Percentiles rank a stretch among this genome's conserved stretches.
These are phyloP conservation scores for Nesometra sesokonis DNA, from an alignment of 35 echinoderm and acorn worm species.

Conservation along the genomic window DNA sequence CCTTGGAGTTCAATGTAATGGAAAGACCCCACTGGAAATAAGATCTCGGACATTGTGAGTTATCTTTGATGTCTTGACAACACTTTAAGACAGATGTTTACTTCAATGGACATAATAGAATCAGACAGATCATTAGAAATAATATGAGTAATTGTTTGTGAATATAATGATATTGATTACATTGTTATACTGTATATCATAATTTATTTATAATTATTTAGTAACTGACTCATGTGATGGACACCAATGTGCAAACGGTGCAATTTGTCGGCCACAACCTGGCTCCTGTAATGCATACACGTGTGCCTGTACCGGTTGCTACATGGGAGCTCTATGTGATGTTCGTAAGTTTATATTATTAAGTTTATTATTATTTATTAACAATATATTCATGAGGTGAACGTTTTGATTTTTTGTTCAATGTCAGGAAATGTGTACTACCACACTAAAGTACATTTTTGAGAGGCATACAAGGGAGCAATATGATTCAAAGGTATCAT, in stretches of 20 bases:
- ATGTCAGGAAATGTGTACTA: too few species aligned
- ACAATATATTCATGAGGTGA: too few species aligned
- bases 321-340: constrained; percentile 50
- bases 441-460: too few species aligned
- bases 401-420: too few species aligned
- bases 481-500: too few species aligned
- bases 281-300: constrained; percentile 52
- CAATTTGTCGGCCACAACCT: neutral
- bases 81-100: too few species aligned
- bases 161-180: neutral
- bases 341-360: constrained; percentile 29
- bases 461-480: too few species aligned
- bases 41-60: too few species aligned
- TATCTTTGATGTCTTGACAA: neutral
- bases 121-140: neutral
- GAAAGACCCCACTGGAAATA: too few species aligned
- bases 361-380: neutral
- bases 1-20: too few species aligned
- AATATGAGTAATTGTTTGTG: constrained; percentile 1
- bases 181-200: neutral
- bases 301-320: constrained; percentile 60
- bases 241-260: constrained; percentile 28
- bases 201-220: neutral
- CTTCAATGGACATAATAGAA: too few species aligned
- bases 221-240: constrained; percentile 20